Evolutionary conservation across 2,888 invertebrate species (phyloP).

Genomic region (Pherbina coryleti): DNA sequence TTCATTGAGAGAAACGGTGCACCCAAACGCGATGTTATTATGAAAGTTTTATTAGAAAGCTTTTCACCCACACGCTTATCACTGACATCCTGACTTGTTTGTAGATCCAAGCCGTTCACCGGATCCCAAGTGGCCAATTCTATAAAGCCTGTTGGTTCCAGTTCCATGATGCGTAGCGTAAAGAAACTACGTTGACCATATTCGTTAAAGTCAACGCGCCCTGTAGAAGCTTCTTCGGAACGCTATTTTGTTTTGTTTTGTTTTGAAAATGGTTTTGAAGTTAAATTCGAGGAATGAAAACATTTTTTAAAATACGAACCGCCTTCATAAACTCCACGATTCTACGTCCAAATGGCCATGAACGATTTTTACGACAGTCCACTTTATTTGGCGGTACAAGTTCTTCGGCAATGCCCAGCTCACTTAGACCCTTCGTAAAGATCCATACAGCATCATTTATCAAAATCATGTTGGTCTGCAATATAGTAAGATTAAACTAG

Average conservation of each 20-base stretch:
- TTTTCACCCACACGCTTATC: constrained; percentile 70
- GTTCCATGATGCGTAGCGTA: constrained; percentile 77
- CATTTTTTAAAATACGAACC: constrained; percentile 67
- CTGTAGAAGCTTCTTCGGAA: constrained; percentile 64
- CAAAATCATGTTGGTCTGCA: constrained; percentile 77
- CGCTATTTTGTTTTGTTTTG: too few relatives aligned
- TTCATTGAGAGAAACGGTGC: constrained; percentile 78
- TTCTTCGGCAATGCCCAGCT: constrained; percentile 65
- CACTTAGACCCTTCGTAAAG: constrained; percentile 73
- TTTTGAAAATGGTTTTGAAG: background rate
- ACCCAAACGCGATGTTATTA: constrained; percentile 79
- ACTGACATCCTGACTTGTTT: constrained; percentile 74
- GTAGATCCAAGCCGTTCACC: constrained; percentile 66
- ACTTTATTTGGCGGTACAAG: constrained; percentile 57
- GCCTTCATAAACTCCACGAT: constrained; percentile 78
- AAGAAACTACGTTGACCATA: constrained; percentile 79
- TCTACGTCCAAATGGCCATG: constrained; percentile 75
- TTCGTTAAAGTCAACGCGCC: constrained; percentile 67
- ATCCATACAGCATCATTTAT: constrained; percentile 79
- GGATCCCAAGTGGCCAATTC: constrained; percentile 71
- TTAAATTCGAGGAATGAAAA: background rate
- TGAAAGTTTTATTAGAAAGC: constrained; percentile 77
- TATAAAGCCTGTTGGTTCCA: constrained; percentile 73
- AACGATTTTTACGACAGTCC: constrained; percentile 68
- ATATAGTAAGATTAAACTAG: background rate